Evolutionary conservation across 2,888 invertebrate genomes (phyloP), one percentile per base, ranked within the genome.

Genomic region (Ophioninae sp.): DNA sequence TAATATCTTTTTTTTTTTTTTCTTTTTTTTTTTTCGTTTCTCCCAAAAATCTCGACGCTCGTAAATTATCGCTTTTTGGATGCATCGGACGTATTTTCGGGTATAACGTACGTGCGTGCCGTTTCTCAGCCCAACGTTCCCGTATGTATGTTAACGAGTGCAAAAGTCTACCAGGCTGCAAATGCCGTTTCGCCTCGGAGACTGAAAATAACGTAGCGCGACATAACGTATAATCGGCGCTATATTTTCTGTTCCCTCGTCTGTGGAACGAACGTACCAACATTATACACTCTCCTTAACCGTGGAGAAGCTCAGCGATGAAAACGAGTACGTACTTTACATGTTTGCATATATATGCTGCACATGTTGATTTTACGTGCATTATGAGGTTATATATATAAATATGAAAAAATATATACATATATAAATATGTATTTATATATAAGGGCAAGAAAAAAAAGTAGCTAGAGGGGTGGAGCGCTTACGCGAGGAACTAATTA

Each of bases 91-190:
- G 2, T 39, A 20, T 65, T 70, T 37, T 59, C 59, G 67, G 41
- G 44, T 73, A 67, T 23, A 6, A 8, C 21, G 41, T 64, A 30
- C 13, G 64, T 64, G 30, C 10, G 6, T 17, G 64, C 64, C 13
- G 64, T 59, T 21, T 21, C 21, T 7, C 59, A 21, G 10, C 59
- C 7, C 21, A 20, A 20, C 21, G 20, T 59, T 56, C 50, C 61
- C 84, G 85, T 86, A 87, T 86, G 85, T 87, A 81, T 84, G 86
- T 87, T 87, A 88, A 88, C 86, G 86, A 86, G 87, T 80, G 72
- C 77, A 79, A 81, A 70, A 83, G 83, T 86, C 86, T 68, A 79
- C 81, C 61, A 59, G 62, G 37, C 50, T 69, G 56, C 59, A 57
- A 57, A 50, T 23, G 8, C 20, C 59, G 69, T 78, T 83, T 81